phyloP scores from a whole-genome alignment of 2,888 invertebrate genomes.

The Troides oblongomaculatus region DNA sequence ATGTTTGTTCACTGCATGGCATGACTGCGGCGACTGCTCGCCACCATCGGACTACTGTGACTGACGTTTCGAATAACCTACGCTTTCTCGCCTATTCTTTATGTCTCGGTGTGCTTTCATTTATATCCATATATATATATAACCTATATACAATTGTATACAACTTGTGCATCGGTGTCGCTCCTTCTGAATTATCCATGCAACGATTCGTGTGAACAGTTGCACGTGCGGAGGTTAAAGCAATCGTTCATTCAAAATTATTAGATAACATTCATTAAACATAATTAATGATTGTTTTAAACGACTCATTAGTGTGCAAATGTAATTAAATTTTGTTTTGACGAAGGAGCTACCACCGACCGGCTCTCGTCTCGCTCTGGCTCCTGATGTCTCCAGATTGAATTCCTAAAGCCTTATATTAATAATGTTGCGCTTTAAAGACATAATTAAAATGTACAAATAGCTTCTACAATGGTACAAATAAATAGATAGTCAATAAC shows the following conservation, averaged over 20 bases:
- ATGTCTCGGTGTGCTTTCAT: constrained; percentile 77
- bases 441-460: too few species aligned
- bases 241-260: constrained; percentile 2
- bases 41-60: constrained; percentile 55
- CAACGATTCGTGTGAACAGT: not conserved
- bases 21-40: constrained; percentile 39
- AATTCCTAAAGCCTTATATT: constrained; percentile 9
- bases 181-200: constrained; percentile 27
- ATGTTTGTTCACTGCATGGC: constrained; percentile 54
- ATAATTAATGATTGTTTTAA: constrained; percentile 20
- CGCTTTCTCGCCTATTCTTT: constrained; percentile 71
- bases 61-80: constrained; percentile 74
- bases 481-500: too few species aligned
- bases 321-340: constrained; percentile 24
- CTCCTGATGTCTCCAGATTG: constrained; percentile 28
- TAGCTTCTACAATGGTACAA: too few species aligned
- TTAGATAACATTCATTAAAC: not conserved
- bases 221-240: constrained; percentile 10
- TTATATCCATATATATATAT: constrained; percentile 47
- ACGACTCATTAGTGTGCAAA: constrained; percentile 12
- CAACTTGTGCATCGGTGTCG: constrained; percentile 31
- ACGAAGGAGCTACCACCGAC: constrained; percentile 33
- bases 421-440: too few species aligned
- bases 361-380: constrained; percentile 34
- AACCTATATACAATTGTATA: constrained; percentile 31